These are phyloP conservation scores for Xyliphius kryptos DNA, from an alignment of 2,113 vertebrate genomes.

Conservation along the genomic window DNA sequence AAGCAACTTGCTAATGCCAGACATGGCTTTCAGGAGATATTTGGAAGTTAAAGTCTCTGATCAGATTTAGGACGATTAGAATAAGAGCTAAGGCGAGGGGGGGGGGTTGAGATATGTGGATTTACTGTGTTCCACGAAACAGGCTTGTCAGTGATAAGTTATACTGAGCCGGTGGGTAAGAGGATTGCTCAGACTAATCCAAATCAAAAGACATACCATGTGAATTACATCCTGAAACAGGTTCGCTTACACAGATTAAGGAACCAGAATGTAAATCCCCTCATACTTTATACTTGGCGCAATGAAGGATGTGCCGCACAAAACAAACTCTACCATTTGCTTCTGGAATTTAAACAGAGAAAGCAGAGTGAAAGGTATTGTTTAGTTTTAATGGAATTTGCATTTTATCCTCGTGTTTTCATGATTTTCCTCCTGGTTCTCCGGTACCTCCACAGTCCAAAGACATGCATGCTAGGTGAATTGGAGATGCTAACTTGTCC, in stretches of 20 bases:
- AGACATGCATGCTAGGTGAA: no score
- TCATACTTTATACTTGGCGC: slow-evolving; percentile 62
- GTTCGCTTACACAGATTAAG: slow-evolving; percentile 76
- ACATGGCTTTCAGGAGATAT: slow-evolving; percentile 67
- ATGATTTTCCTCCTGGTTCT: no score
- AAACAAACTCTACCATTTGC: slow-evolving; percentile 65
- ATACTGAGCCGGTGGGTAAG: slow-evolving; percentile 69
- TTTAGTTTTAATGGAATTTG: not conserved
- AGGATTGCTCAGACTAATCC: slow-evolving; percentile 77
- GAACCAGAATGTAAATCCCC: slow-evolving; percentile 68
- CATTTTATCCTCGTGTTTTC: not conserved
- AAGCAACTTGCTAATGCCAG: slow-evolving; percentile 57
- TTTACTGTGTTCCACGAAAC: slow-evolving; percentile 64
- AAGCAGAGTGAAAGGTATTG: no score
- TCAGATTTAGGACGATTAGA: slow-evolving; percentile 74
- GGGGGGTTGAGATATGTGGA: slow-evolving; percentile 61
- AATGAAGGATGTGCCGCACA: slow-evolving; percentile 59
- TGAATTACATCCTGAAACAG: slow-evolving; percentile 82
- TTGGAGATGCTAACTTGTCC: no score
- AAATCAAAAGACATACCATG: slow-evolving; percentile 79
- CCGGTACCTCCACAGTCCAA: no score
- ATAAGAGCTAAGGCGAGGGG: slow-evolving; percentile 58
- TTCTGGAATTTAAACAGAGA: slow-evolving; percentile 39
- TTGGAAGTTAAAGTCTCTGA: slow-evolving; percentile 70
- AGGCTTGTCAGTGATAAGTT: slow-evolving; percentile 69